These are phyloP conservation scores for Eunapius fragilis DNA, from an alignment of 37 sponge, comb jelly and placozoan genomes.

Conservation along the genomic window DNA sequence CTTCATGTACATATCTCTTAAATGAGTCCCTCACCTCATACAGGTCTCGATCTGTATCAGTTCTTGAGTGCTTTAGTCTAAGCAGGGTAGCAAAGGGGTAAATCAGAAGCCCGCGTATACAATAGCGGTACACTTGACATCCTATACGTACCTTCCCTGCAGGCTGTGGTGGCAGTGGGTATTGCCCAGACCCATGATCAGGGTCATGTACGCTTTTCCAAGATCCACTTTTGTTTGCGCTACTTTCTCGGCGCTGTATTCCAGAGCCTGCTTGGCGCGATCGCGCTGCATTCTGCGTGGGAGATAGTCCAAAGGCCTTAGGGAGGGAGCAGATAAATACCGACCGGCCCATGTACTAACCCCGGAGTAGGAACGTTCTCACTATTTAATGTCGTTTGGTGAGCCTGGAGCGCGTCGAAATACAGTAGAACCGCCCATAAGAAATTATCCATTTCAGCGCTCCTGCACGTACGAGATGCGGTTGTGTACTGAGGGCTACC, in stretches of 20 bases:
- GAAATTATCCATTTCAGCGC: conserved; percentile 53
- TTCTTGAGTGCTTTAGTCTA: conserved; percentile 55
- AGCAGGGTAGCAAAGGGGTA: no score
- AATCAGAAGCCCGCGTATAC: no score
- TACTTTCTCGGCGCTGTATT: background rate
- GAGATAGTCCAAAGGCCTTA: background rate
- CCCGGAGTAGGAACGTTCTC: conserved; percentile 14
- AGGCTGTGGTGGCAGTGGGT: conserved; percentile 29
- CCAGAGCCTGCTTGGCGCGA: conserved; percentile 1
- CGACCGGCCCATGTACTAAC: no score
- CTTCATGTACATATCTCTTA: background rate
- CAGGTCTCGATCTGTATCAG: conserved; percentile 46
- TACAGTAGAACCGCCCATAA: conserved; percentile 50
- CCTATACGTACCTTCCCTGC: conserved; percentile 46
- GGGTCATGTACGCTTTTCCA: conserved; percentile 20
- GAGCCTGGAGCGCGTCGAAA: conserved; percentile 27
- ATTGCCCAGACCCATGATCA: conserved; percentile 33
- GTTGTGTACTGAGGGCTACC: background rate
- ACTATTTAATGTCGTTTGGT: conserved; percentile 17
- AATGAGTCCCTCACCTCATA: conserved; percentile 44
- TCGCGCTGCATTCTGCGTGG: conserved; percentile 30
- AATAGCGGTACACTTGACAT: no score
- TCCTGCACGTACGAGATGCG: conserved; percentile 15
- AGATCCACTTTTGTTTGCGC: conserved; percentile 27
- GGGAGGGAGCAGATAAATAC: no score